Base-by-base conservation (phyloP, 2,888 invertebrate genomes). In the Onthophagus sagittarius region DNA sequence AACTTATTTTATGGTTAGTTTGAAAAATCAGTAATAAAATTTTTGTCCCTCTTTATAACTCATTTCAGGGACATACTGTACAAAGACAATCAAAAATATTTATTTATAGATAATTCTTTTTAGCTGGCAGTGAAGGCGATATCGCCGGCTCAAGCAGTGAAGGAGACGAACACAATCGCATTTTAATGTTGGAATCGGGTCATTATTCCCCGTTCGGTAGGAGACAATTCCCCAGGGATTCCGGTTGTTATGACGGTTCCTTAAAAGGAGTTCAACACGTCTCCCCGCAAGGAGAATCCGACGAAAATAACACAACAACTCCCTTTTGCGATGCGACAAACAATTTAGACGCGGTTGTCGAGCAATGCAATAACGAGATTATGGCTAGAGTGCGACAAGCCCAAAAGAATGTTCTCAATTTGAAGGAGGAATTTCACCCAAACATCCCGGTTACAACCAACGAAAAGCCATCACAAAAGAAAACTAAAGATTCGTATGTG, bases 71-170 rank as follows among this genome's bases (percentile, higher is more conserved):
- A n/a, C n/a, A n/a, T n/a, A n/a, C n/a, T n/a, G n/a, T n/a, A n/a
- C n/a, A n/a, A n/a, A n/a, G n/a, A n/a, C n/a, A 73, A 63, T 63
- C 15, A 15, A 14, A 14, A 63, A 14, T 63, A 5, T n/a, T 63
- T 6, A 14, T 2, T 63, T 13, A 63, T 14, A 64, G 15, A 62
- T 65, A 14, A 14, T 70, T 75, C 72, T 71, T 81, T 87, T 79
- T 86, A 91, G 90, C 89, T 84, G 93, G 93, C 82, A 92, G 91
- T 81, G 93, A 94, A 84, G 92, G 90, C 77, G 94, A 94, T 81
- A 90, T 93, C 76, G 93, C 93, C 63, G 92, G 91, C 71, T 93
- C 93, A 65, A 94, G 94, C 82, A 94, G 93, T 0, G 94, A 94
- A 86, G 93, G 93, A 73, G 90, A 91, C 78, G 90, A 91, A 79